Evolutionary conservation across 2,888 invertebrate species (phyloP), one percentile per base, ranked within the genome.

Genomic region (Lasioglossum morio): DNA sequence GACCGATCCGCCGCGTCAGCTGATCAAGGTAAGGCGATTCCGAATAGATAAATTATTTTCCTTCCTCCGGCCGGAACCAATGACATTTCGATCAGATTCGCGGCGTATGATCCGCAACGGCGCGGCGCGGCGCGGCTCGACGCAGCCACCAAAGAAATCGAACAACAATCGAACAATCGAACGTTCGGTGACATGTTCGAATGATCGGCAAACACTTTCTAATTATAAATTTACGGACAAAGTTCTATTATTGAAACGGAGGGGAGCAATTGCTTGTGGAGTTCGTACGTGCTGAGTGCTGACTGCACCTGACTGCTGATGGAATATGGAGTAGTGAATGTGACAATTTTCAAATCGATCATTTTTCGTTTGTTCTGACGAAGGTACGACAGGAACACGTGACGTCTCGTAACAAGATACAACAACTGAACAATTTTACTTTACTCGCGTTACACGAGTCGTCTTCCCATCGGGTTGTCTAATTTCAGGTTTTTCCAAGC

Each of bases 401-500:
- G 40, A 23, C 37, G 34, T 34, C 23, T 23, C 34, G 8, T 43
- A 12, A 16, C 46, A 46, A 46, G 46, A 16, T 4, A 46, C 14
- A 16, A 46, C 4, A 46, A 46, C 46, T 1, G 46, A 46, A 16
- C 4, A 16, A 46, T 46, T 46, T 43, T 12, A 43, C 43, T 43
- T 12, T 12, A 12, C 12, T 0, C 43, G 43, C 43, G 43, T 43
- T 43, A 43, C 43, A 12, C 16, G 23, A 43, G 53, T 23, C 48
- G 66, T 72, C 87, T 85, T 84, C 86, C 79, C 57, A 83, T 77
- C 46, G 43, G 4, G 63, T 86, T 86, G 66, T 81, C 81, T 53
- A 89, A 88, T 89, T 86, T 83, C 79, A 81, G 74, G 74, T 89
- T 89, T 78, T 79, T 37, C 34, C 87, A 86, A 85, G 81, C 79